phyloP scores from a whole-genome alignment of 2,113 vertebrate genomes.

The Vulpes lagopus region DNA sequence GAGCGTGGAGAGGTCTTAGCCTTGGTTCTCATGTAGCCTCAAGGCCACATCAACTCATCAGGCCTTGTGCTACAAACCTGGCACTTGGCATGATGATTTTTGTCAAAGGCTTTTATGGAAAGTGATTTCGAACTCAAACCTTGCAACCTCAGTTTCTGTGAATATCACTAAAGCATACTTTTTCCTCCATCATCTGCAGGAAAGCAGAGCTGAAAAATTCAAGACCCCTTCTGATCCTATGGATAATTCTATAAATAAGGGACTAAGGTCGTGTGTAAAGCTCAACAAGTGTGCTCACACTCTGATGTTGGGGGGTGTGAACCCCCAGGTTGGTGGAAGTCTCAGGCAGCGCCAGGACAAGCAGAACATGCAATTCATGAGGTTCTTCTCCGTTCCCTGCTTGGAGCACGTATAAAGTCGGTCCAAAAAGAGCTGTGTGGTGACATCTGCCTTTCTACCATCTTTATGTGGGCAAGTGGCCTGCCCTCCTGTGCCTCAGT shows the following conservation, averaged over 20 bases:
- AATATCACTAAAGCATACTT: background rate
- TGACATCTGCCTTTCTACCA: background rate
- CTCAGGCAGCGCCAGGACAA: background rate
- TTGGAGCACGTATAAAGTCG: background rate
- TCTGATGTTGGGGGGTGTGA: background rate
- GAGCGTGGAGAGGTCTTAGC: background rate
- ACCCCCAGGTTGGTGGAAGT: fast-evolving
- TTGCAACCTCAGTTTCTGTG: background rate
- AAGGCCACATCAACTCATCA: fast-evolving
- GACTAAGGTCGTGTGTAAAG: background rate
- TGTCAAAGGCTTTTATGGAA: background rate
- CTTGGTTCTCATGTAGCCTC: background rate
- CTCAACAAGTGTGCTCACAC: fast-evolving
- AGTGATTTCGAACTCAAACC: background rate
- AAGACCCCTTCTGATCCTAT: background rate
- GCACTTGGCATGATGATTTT: background rate
- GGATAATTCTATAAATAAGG: background rate
- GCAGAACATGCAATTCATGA: background rate
- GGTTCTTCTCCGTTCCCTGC: background rate
- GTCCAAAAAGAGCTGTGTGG: background rate
- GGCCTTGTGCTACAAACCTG: background rate
- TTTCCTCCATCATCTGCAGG: background rate
- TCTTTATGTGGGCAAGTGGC: background rate
- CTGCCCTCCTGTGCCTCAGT: background rate
- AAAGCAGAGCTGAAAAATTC: background rate